Evolutionary conservation across 2,797 vertebrate species (phyloP).

Genomic region (Crenichthys baileyi): DNA sequence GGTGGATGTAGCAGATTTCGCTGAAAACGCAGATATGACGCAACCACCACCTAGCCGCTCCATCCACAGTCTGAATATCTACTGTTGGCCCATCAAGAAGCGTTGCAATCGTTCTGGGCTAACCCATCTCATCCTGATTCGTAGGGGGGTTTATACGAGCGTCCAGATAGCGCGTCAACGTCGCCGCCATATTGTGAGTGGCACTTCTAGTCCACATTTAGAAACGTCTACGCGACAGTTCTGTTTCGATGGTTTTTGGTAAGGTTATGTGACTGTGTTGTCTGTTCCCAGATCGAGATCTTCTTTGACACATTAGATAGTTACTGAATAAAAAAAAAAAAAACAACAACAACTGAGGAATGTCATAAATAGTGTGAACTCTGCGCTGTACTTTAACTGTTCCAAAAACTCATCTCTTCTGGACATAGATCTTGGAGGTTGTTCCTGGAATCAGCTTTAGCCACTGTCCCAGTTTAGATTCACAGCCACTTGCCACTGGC

Average conservation of each 20-base stretch:
- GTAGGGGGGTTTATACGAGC: background rate
- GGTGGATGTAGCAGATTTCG: conserved; percentile 20
- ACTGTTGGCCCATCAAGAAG: conserved; percentile 54
- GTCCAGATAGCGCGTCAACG: background rate
- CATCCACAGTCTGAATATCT: conserved; percentile 54
- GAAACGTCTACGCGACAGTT: background rate
- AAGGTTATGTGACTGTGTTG: background rate
- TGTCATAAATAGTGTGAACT: background rate
- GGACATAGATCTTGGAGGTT: no score
- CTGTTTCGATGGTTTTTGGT: background rate
- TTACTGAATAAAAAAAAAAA: background rate
- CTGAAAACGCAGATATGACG: conserved; percentile 6
- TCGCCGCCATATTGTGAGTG: conserved; percentile 1
- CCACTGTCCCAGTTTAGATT: no score
- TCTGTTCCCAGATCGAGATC: background rate
- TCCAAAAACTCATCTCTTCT: background rate
- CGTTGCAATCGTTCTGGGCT: conserved; percentile 71
- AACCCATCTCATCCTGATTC: conserved; percentile 56
- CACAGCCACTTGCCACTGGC: no score
- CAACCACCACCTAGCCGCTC: conserved; percentile 15
- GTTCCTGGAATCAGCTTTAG: no score
- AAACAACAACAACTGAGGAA: background rate
- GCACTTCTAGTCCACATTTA: background rate
- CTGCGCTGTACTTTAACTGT: background rate
- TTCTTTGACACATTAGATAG: background rate